A percentile compares a stretch with the other conserved stretches of the same genome.
phyloP scores from a whole-genome alignment of 2,113 vertebrate species.

The Erythrocercus mccallii region DNA sequence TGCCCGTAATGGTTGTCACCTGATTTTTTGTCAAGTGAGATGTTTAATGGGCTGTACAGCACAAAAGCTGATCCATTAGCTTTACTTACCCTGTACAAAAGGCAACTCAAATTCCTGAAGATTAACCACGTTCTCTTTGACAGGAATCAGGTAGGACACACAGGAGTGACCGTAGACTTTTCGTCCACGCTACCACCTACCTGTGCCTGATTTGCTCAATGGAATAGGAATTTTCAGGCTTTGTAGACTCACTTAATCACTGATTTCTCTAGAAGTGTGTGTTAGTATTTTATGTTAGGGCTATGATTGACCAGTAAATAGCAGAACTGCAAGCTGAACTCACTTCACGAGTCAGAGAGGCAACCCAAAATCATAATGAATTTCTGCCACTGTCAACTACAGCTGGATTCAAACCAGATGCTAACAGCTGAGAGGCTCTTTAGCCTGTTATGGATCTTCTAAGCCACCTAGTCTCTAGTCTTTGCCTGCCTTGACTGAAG shows the following conservation, averaged over 20 bases:
- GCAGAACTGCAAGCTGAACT: background rate
- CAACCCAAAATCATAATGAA: slow-evolving; percentile 18
- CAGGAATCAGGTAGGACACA: background rate
- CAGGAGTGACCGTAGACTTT: background rate
- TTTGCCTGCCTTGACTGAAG: slow-evolving; percentile 13
- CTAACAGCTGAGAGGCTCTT: slow-evolving; percentile 35
- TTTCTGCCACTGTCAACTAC: slow-evolving; percentile 20
- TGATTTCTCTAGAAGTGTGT: background rate
- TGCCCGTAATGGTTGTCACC: background rate
- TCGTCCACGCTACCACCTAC: background rate
- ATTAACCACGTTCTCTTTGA: background rate
- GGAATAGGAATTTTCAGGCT: background rate
- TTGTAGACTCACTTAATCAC: background rate
- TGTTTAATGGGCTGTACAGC: background rate
- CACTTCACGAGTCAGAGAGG: background rate
- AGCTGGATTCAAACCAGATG: slow-evolving; percentile 62
- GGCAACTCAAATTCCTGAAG: background rate
- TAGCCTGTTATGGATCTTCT: background rate
- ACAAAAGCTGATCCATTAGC: background rate
- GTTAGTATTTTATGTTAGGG: background rate
- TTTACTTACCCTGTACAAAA: background rate
- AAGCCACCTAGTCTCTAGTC: slow-evolving; percentile 26
- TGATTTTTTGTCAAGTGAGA: background rate
- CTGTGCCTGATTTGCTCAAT: background rate
- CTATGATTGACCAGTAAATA: background rate